Conservation (phyloP, 1,140 invertebrate species). For the Thrips palmi region DNA sequence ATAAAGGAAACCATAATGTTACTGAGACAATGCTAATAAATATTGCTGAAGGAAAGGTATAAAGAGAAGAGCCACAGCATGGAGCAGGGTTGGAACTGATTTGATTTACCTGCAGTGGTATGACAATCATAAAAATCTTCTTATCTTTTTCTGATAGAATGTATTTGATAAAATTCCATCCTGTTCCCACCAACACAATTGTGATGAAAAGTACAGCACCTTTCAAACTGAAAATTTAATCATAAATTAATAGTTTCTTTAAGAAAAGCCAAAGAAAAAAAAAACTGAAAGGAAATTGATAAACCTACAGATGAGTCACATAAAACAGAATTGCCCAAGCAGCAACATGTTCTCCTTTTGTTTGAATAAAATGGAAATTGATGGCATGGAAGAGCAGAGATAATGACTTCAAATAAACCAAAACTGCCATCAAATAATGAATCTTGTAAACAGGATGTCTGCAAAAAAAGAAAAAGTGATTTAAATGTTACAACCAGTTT, state of each 20-base stretch:
- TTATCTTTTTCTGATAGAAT: constrained; percentile 91
- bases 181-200: constrained; percentile 90
- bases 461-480: constrained; percentile 18
- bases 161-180: constrained; percentile 98
- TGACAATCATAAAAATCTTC: constrained; percentile 96
- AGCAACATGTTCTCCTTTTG: constrained; percentile 83
- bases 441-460: constrained; percentile 84
- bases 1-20: constrained; percentile 15
- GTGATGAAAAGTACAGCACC: constrained; percentile 91
- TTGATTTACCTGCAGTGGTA: constrained; percentile 73
- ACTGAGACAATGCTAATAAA: too few relatives aligned
- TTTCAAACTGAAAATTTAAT: constrained; percentile 48
- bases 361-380: constrained; percentile 92
- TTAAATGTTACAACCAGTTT: constrained; percentile 1
- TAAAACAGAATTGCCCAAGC: constrained; percentile 96
- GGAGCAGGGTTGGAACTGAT: constrained; percentile 3
- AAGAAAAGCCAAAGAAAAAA: not conserved
- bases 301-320: constrained; percentile 75
- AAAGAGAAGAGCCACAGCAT: not conserved
- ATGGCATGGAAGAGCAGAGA: constrained; percentile 90
- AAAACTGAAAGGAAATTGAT: not conserved
- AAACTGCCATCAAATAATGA: constrained; percentile 89
- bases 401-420: constrained; percentile 83
- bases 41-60: too few relatives aligned
- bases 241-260: constrained; percentile 17